These are phyloP conservation scores for Peribatodes rhomboidaria DNA, from an alignment of 2,888 invertebrate species.

Conservation along the genomic window DNA sequence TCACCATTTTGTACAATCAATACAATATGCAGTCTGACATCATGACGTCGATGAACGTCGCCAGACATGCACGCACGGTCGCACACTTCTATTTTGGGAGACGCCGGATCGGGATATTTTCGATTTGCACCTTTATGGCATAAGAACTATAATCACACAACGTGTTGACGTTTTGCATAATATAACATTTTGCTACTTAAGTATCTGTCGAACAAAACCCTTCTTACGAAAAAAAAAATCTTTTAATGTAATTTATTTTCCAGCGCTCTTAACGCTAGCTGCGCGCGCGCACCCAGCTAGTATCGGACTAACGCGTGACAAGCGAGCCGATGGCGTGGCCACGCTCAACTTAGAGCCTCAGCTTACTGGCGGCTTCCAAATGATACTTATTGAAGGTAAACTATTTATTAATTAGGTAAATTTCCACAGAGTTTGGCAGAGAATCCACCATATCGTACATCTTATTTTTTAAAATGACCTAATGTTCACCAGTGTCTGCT, in stretches of 20 bases:
- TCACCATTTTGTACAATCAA: too few species aligned
- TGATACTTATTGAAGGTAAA: constrained; percentile 65
- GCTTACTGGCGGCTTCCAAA: constrained; percentile 72
- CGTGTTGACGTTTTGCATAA: too few species aligned
- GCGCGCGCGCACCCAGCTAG: constrained; percentile 59
- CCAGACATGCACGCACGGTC: too few species aligned
- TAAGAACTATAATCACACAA: too few species aligned
- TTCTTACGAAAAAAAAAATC: background rate
- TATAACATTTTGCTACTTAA: too few species aligned
- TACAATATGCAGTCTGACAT: background rate
- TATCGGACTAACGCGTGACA: constrained; percentile 36
- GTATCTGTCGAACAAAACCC: too few species aligned
- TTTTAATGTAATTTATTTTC: background rate
- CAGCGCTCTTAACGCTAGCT: constrained; percentile 67
- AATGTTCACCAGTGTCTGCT: too few species aligned
- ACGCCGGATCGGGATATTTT: background rate
- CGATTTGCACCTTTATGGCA: background rate
- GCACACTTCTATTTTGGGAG: background rate
- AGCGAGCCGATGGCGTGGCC: constrained; percentile 64
- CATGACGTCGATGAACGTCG: background rate
- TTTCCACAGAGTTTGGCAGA: background rate
- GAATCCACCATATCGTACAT: background rate
- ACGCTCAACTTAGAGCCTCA: constrained; percentile 71
- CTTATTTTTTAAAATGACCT: too few species aligned
- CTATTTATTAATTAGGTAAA: background rate